A percentile compares a stretch with the other conserved stretches of the same genome.
phyloP scores from a whole-genome alignment of 2,888 invertebrate genomes.

The Drosophila pseudotakahashii region DNA sequence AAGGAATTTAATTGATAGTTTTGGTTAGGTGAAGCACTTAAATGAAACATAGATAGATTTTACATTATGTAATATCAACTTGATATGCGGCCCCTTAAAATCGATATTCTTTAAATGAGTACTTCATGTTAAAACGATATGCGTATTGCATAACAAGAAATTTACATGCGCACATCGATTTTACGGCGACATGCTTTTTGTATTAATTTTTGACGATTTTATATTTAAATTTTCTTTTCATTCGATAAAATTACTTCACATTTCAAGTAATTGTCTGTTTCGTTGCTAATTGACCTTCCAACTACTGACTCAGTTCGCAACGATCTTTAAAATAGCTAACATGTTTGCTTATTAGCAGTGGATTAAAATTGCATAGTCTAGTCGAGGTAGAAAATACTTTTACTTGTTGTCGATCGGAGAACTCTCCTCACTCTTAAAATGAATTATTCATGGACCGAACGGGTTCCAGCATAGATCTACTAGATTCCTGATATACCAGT shows the following conservation, averaged over 20 bases:
- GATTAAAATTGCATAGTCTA: conserved; percentile 6
- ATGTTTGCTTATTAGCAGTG: background rate
- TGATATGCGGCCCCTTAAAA: too few relatives aligned
- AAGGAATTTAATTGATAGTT: too few relatives aligned
- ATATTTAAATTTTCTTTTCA: background rate
- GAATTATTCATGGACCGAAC: conserved; percentile 25
- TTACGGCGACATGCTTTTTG: too few relatives aligned
- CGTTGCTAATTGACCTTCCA: background rate
- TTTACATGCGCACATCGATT: too few relatives aligned
- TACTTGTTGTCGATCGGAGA: conserved; percentile 1
- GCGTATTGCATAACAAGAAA: too few relatives aligned
- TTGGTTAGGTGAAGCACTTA: too few relatives aligned
- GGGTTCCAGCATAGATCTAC: conserved; percentile 10
- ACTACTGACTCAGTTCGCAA: background rate
- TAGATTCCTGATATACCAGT: conserved; percentile 20
- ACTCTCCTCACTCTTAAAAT: conserved; percentile 4
- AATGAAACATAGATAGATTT: too few relatives aligned
- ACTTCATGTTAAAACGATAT: too few relatives aligned
- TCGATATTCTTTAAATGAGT: too few relatives aligned
- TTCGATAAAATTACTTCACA: background rate
- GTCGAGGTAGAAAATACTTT: background rate
- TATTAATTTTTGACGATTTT: background rate
- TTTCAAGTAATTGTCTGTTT: background rate
- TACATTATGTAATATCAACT: too few relatives aligned
- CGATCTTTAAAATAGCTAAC: background rate